Base-by-base conservation (phyloP, 2,113 vertebrate species). In the Onychorhynchus coronatus region DNA sequence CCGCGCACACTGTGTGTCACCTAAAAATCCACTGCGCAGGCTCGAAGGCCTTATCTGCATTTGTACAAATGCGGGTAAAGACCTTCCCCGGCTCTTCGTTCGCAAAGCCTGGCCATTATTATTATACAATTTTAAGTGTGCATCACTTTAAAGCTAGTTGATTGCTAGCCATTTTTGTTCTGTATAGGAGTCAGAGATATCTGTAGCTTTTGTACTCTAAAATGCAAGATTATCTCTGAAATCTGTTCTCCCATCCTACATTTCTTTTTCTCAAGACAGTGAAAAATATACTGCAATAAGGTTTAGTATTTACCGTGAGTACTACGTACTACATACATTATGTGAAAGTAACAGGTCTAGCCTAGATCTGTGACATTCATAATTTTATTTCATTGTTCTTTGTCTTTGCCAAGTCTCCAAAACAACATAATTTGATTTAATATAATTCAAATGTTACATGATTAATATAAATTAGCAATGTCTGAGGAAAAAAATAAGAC, bases 371-470 rank as follows among this genome's bases (percentile, higher is more conserved):
- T 75, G 82, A 92, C 50, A 75, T 79, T 17, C 31, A 63, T 53
- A 50, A 85, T 66, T 85, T 88, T 85, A 71, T 93, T 93, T 91
- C 44, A 59, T 62, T 86, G 28, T 66, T 79, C 42, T 56, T 56
- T 95, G 25, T 81, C 68, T 81, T 86, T 95, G 42, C 56, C 41
- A 95, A 76, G 88, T 78, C 52, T 56, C 59, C 53, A 86, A 67
- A 91, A 91, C 52, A 94, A 87, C 28, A 39, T 72, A 49, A 95
- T 79, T 90, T 74, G n/a, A 92, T 96, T 92, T 88, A 44, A 68
- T 55, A 68, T 44, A 41, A 77, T 65, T 92, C 9, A 23, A 91
- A 88, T 74, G 82, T 77, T 85, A 82, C 37, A 79, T 46, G 22
- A 81, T 85, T 90, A 83, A 82, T 87, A 94, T 47, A 94, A 85